These are phyloP conservation scores for Pasiphila rectangulata DNA, from an alignment of 2,888 invertebrate species.

Conservation along the genomic window DNA sequence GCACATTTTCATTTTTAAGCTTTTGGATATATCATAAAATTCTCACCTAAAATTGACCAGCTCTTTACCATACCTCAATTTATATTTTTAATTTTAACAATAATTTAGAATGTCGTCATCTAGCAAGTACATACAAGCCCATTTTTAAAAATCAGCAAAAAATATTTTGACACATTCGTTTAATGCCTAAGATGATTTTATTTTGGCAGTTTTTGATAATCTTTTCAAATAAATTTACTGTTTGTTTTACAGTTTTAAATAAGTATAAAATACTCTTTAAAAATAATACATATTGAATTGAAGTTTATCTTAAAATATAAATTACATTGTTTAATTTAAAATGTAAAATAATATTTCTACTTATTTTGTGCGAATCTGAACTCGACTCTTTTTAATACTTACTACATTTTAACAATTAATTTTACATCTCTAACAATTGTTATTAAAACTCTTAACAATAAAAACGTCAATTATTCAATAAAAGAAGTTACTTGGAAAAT, in stretches of 20 bases:
- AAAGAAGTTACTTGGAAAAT: constrained; percentile 38
- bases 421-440: constrained; percentile 45
- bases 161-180: constrained; percentile 49
- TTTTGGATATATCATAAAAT: constrained; percentile 26
- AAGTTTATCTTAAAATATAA: not conserved
- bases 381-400: constrained; percentile 59
- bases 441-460: constrained; percentile 48
- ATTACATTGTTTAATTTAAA: constrained; percentile 4
- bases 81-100: constrained; percentile 36
- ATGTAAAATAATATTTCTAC: constrained; percentile 46
- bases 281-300: not conserved
- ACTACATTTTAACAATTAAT: constrained; percentile 64
- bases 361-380: constrained; percentile 71
- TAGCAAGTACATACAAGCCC: constrained; percentile 35
- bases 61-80: constrained; percentile 32
- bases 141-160: constrained; percentile 32
- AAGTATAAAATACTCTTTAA: constrained; percentile 6
- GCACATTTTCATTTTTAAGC: constrained; percentile 12
- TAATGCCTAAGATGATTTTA: constrained; percentile 35
- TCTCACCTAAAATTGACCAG: constrained; percentile 68
- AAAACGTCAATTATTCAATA: constrained; percentile 53
- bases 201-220: constrained; percentile 52
- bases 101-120: constrained; percentile 61
- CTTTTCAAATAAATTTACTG: not conserved
- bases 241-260: constrained; percentile 18